phyloP scores from a whole-genome alignment of 2,888 invertebrate species.

The Zaprionus bogoriensis region DNA sequence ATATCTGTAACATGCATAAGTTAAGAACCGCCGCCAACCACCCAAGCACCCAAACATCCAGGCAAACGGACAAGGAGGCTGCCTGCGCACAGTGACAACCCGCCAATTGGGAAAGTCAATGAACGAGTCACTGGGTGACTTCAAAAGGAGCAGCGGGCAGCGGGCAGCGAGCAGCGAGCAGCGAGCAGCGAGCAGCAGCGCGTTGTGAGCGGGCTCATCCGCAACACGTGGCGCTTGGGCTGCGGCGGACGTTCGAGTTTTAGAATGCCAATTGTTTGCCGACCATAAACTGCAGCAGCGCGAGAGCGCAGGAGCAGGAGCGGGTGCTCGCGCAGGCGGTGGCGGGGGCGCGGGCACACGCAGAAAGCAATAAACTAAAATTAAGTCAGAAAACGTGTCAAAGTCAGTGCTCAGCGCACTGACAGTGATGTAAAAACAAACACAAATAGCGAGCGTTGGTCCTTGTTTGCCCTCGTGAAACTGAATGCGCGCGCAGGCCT shows the following conservation, averaged over 20 bases:
- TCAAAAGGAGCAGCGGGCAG: slow-evolving; percentile 49
- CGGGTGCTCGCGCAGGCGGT: neutral
- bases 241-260: slow-evolving; percentile 25
- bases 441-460: slow-evolving; percentile 70
- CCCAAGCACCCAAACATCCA: neutral
- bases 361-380: slow-evolving; percentile 80
- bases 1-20: slow-evolving; percentile 51
- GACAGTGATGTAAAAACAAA: slow-evolving; percentile 76
- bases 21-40: slow-evolving; percentile 10
- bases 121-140: slow-evolving; percentile 47
- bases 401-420: slow-evolving; percentile 79
- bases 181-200: too few relatives aligned
- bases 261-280: slow-evolving; percentile 51
- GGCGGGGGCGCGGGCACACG: neutral
- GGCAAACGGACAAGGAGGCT: slow-evolving; percentile 39
- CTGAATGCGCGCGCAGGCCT: slow-evolving; percentile 1
- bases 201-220: too few relatives aligned
- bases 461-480: slow-evolving; percentile 73
- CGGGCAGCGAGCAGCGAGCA: slow-evolving; percentile 27
- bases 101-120: slow-evolving; percentile 60
- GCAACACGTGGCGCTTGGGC: slow-evolving; percentile 77
- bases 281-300: slow-evolving; percentile 55
- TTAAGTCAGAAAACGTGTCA: slow-evolving; percentile 81
- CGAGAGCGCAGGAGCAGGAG: too few relatives aligned
- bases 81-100: slow-evolving; percentile 48